Percentiles rank a stretch among this genome's conserved stretches.
Conservation (phyloP, 2,888 invertebrate genomes). For the Chaetogeoica ovagalla region DNA sequence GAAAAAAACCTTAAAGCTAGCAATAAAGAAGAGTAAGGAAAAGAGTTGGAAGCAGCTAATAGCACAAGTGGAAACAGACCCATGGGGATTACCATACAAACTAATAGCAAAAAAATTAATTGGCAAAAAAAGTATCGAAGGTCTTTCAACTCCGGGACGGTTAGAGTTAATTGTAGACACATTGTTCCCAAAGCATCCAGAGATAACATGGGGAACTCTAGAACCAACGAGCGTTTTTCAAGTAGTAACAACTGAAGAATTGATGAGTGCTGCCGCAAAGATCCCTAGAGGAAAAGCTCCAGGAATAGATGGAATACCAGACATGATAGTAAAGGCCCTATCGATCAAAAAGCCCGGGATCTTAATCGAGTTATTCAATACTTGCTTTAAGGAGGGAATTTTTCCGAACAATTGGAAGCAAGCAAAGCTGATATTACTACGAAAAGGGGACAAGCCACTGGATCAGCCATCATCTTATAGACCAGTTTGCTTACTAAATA, state of each 20-base stretch:
- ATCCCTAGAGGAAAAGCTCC: background rate
- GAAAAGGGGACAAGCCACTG: background rate
- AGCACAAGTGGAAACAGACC: too few species aligned
- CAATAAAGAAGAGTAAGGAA: too few species aligned
- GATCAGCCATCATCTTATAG: background rate
- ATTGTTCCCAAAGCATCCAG: background rate
- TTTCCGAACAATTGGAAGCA: background rate
- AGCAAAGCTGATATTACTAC: background rate
- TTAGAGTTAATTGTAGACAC: background rate
- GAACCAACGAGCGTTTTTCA: background rate
- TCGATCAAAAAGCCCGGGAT: background rate
- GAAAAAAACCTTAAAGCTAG: too few species aligned
- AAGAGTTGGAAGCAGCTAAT: too few species aligned
- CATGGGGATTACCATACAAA: background rate
- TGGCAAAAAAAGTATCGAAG: background rate
- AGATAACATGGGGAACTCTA: background rate
- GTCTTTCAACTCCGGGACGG: background rate
- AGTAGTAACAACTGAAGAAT: background rate
- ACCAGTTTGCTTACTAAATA: too few species aligned
- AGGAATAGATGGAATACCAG: background rate
- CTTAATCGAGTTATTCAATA: background rate
- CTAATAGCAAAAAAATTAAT: background rate
- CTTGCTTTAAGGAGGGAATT: background rate
- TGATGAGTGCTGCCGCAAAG: background rate
- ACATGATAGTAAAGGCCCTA: background rate